Percentiles rank a stretch among this genome's conserved stretches.
These are phyloP conservation scores for Cygnus buccinator DNA, from an alignment of 2,113 vertebrate species.

Conservation along the genomic window DNA sequence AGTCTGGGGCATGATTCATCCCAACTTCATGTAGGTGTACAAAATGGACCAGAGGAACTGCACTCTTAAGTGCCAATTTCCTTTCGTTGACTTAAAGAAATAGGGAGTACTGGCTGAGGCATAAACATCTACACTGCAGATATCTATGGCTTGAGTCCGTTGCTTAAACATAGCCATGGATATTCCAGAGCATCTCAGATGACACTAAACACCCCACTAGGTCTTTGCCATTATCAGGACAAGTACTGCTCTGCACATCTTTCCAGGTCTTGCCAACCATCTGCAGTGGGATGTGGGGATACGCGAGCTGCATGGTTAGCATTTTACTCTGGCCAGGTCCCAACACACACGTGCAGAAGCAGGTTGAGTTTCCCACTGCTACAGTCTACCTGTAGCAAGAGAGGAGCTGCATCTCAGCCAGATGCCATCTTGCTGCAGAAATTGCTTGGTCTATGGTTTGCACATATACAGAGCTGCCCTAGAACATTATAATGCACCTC, in stretches of 20 bases:
- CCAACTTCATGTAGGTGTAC: neutral
- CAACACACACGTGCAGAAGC: neutral
- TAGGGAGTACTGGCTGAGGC: neutral
- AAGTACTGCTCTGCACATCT: neutral
- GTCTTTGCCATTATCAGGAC: neutral
- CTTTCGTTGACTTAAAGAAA: neutral
- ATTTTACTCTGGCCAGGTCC: neutral
- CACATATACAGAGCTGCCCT: neutral
- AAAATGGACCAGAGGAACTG: neutral
- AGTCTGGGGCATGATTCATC: neutral
- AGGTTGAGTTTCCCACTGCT: neutral
- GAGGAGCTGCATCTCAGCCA: neutral
- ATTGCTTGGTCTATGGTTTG: accelerated
- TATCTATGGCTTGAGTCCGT: neutral
- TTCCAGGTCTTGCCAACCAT: neutral
- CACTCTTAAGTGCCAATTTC: neutral
- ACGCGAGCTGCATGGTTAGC: neutral
- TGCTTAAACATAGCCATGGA: neutral
- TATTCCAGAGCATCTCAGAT: neutral
- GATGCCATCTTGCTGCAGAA: neutral
- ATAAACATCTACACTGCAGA: neutral
- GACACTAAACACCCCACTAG: neutral
- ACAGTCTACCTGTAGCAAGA: neutral
- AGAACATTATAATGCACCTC: neutral
- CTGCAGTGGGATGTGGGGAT: neutral